Conservation (phyloP, 1,140 invertebrate species). For the Microvelia longipes region DNA sequence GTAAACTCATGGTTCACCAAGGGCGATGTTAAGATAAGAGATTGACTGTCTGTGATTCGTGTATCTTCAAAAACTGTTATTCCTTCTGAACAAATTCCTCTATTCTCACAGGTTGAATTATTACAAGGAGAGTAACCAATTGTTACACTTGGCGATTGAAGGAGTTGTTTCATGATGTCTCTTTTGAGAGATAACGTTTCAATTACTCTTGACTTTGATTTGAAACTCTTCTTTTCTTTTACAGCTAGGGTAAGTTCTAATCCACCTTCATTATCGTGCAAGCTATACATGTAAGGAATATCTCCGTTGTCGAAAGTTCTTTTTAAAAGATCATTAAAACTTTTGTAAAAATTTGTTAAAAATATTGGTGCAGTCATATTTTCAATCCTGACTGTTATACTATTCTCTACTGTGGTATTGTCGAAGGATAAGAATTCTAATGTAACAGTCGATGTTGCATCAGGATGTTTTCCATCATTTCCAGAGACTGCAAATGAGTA, state of each 20-base stretch:
- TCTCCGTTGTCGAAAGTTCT: conserved; percentile 44
- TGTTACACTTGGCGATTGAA: conserved; percentile 39
- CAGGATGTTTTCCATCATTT: conserved; percentile 72
- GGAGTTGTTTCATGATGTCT: conserved; percentile 41
- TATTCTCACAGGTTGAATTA: conserved; percentile 51
- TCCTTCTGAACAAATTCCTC: conserved; percentile 54
- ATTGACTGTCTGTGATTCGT: conserved; percentile 56
- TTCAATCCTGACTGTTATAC: conserved; percentile 53
- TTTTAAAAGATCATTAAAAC: conserved; percentile 52
- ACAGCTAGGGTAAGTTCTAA: conserved; percentile 56
- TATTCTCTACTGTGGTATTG: conserved; percentile 67
- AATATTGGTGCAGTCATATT: conserved; percentile 59
- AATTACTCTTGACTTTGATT: conserved; percentile 41
- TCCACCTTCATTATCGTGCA: conserved; percentile 45
- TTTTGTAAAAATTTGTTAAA: conserved; percentile 53
- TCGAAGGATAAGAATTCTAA: conserved; percentile 65
- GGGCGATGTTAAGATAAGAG: conserved; percentile 64
- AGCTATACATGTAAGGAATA: conserved; percentile 50
- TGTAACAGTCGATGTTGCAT: conserved; percentile 67
- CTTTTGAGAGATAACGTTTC: conserved; percentile 46
- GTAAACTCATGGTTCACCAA: conserved; percentile 55
- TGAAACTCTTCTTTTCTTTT: conserved; percentile 36
- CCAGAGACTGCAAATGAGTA: conserved; percentile 64
- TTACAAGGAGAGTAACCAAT: conserved; percentile 60
- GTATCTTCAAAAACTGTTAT: conserved; percentile 51